Base-by-base conservation (phyloP, 1,140 invertebrate genomes). In the Gryllus bimaculatus region DNA sequence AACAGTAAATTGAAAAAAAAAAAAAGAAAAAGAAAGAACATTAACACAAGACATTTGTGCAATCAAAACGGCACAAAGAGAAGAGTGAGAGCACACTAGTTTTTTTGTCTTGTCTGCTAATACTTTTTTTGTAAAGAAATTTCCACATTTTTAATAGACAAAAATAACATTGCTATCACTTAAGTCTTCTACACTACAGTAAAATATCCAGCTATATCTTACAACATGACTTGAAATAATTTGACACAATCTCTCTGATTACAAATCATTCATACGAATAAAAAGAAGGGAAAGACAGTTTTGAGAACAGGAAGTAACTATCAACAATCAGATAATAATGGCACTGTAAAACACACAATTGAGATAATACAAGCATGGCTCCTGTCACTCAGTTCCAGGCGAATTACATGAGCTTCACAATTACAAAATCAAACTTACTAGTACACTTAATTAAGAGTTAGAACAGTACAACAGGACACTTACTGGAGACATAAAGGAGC, bases 11-110 rank as follows among this genome's bases (percentile, higher is more conserved):
- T 13, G 3, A 66, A 39, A 39, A 39, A 66, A 66, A 13, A 66
- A 66, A 13, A 66, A n/a, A n/a, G n/a, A 66, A 13, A 66, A 66
- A 66, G 18, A 66, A 66, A 66, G 54, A 66, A 66, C 7, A 66
- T 79, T 47, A 74, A 79, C 75, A 74, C 26, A 79, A 79, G 48
- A 39, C 47, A 48, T n/a, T 79, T 77, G 79, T 79, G 79, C 79
- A 79, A 77, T 77, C 18, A 78, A 78, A 73, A 78, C 73, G 54
- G 73, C 73, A 78, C 76, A 47, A 48, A 18, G 76, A 77, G 54
- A 66, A 18, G 18, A 66, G 54, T 66, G 54, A 66, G 54, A 66
- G 54, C 54, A 66, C 54, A 66, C 54, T 66, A 66, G 26, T 39
- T 66, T 13, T 66, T 66, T 66, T 66, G 54, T 66, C 54, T 66